Evolutionary conservation across 2,113 vertebrate genomes (phyloP).

Genomic region (Pelusios castaneus): DNA sequence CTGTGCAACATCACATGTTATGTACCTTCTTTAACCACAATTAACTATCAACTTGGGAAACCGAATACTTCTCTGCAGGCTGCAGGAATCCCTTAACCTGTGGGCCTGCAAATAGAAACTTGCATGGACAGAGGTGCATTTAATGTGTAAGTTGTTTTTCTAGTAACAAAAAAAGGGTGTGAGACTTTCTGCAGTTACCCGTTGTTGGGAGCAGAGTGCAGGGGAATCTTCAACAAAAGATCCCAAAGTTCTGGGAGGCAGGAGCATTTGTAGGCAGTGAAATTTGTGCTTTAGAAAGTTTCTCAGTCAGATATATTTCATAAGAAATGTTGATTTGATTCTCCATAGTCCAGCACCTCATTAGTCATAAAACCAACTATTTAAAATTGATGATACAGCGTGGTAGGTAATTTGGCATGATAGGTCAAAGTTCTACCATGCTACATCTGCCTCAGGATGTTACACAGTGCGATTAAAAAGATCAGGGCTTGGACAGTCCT

Average conservation of each 20-base stretch:
- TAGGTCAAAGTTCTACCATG: background rate
- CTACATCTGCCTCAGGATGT: background rate
- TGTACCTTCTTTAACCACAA: background rate
- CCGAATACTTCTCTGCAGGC: background rate
- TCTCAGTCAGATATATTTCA: background rate
- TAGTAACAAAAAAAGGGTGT: background rate
- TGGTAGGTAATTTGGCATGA: accelerated
- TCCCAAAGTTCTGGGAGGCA: background rate
- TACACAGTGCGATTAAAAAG: background rate
- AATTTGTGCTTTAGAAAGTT: background rate
- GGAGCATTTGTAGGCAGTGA: background rate
- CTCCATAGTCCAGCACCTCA: background rate
- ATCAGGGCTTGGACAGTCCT: background rate
- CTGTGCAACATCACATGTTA: background rate
- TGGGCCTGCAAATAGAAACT: background rate
- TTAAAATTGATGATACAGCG: background rate
- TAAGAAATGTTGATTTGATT: background rate
- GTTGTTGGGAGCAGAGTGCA: background rate
- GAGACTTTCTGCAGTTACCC: background rate
- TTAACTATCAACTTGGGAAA: background rate
- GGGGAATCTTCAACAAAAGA: background rate
- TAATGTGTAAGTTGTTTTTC: background rate
- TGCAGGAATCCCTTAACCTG: background rate
- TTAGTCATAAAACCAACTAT: background rate
- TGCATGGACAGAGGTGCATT: too few relatives aligned